These are phyloP conservation scores for Phalacrocorax aristotelis DNA, from an alignment of 2,113 vertebrate genomes.

Conservation along the genomic window DNA sequence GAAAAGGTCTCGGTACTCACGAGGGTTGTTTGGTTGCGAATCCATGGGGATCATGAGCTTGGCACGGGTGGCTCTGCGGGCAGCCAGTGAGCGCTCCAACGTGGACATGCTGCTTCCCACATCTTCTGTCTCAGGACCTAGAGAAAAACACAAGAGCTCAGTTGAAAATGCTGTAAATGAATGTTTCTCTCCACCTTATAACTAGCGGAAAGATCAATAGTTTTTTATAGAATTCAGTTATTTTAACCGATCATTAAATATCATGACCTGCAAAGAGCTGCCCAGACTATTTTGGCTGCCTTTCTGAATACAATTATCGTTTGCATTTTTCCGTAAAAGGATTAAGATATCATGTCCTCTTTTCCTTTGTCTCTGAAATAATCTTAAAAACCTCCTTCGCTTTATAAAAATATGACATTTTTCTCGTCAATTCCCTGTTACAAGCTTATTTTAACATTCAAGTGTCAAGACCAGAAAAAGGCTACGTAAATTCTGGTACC, in stretches of 20 bases:
- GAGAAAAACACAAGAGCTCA: neutral
- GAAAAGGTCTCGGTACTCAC: slow-evolving; percentile 67
- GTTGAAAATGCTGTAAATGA: neutral
- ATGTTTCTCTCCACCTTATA: neutral
- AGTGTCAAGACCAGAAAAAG: neutral
- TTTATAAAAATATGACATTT: neutral
- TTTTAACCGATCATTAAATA: neutral
- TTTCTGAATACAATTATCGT: neutral
- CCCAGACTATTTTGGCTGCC: neutral
- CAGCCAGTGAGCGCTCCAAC: slow-evolving; percentile 86
- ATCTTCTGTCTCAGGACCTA: slow-evolving; percentile 86
- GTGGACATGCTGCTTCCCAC: slow-evolving; percentile 89
- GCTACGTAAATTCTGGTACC: neutral
- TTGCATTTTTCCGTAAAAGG: neutral
- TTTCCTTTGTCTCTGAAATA: neutral
- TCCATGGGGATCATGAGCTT: slow-evolving; percentile 98
- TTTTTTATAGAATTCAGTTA: neutral
- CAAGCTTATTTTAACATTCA: neutral
- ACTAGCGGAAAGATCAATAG: neutral
- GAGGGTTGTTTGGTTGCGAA: slow-evolving; percentile 87
- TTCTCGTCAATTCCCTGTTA: neutral
- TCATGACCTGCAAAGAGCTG: neutral
- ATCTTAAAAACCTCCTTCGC: neutral
- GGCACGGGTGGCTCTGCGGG: slow-evolving; percentile 83
- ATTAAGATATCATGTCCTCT: neutral